phyloP scores from a whole-genome alignment of 2,113 vertebrate genomes.

The Mesembrinibis cayennensis region DNA sequence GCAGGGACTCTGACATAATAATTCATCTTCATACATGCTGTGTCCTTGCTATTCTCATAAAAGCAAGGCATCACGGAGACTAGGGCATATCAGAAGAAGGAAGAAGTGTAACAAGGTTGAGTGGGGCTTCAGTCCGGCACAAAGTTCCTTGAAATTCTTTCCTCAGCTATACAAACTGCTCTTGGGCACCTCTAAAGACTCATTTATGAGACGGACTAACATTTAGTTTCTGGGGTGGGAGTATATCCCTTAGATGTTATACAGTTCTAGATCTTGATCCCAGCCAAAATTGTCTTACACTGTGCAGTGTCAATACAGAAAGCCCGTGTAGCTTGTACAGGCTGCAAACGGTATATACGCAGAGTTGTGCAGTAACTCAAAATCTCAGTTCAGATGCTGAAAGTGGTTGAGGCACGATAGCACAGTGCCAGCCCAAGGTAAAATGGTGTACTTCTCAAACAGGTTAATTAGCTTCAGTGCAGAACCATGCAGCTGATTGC shows the following conservation, averaged over 20 bases:
- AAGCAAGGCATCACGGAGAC: not conserved
- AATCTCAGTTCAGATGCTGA: not conserved
- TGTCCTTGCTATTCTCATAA: not conserved
- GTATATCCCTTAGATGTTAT: not conserved
- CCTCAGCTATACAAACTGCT: not conserved
- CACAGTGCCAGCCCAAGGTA: not conserved
- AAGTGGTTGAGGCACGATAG: accelerated
- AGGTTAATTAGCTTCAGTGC: not conserved
- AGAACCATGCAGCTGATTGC: not conserved
- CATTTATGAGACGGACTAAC: not conserved
- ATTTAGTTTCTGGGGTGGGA: not conserved
- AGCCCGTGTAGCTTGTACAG: not conserved
- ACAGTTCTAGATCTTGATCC: not conserved
- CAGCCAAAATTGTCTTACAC: not conserved
- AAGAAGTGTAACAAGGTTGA: not conserved
- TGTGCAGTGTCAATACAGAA: accelerated
- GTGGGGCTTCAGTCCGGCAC: not conserved
- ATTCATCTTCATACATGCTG: not conserved
- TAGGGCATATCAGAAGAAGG: not conserved
- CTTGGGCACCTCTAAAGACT: not conserved
- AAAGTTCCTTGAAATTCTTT: not conserved
- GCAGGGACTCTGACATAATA: not conserved
- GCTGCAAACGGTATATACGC: not conserved
- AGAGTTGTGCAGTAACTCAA: not conserved
- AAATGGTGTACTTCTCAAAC: not conserved